Evolutionary conservation across 2,797 vertebrate species (phyloP), one percentile per base, ranked within the genome.

Genomic region (Malacoraja senta): DNA sequence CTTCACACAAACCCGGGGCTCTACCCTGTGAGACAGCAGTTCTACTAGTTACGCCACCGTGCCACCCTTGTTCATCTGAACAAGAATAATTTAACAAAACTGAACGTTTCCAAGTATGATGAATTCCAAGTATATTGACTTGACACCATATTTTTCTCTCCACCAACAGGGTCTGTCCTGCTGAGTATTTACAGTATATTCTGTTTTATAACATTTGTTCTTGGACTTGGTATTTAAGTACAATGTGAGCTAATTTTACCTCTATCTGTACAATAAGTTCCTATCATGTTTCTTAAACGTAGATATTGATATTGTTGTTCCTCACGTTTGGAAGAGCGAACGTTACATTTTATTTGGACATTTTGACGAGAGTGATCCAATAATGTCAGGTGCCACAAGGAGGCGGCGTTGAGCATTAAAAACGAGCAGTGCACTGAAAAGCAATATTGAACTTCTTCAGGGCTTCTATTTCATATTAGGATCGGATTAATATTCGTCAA

Each of bases 381-480:
- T 91, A 44, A 61, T 8, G 32, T 21, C 3, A 91, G 19, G 29
- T 65, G 8, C 90, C 90, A 92, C 71, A 58, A 76, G 90, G 68
- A 10, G 90, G 90, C 90, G 90, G 3, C 38, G 8, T 92, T 76
- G 90, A 76, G 35, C 29, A 91, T 74, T 91, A 44, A 91, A 53
- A 91, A 26, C 32, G 4, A 15, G 24, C 32, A 53, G 65, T 53
- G 38, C 26, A 71, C 44, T 58, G 72, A 29, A 15, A 92, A 92
- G 90, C 13, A 29, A 10, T 1, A 29, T 17, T 58, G 72, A 92
- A 38, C 24, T 35, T 15, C 9, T 19, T 9, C 9, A 72, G 1
- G 38, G 12, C 10, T 92, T 35, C n/a, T 32, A 76, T 76, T 53
- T 92, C 44, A 26, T 44, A 9, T 71, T 8, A 26, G 1, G 7